These are phyloP conservation scores for Alaudala cheleensis DNA, from an alignment of 2,113 vertebrate genomes.

Conservation along the genomic window DNA sequence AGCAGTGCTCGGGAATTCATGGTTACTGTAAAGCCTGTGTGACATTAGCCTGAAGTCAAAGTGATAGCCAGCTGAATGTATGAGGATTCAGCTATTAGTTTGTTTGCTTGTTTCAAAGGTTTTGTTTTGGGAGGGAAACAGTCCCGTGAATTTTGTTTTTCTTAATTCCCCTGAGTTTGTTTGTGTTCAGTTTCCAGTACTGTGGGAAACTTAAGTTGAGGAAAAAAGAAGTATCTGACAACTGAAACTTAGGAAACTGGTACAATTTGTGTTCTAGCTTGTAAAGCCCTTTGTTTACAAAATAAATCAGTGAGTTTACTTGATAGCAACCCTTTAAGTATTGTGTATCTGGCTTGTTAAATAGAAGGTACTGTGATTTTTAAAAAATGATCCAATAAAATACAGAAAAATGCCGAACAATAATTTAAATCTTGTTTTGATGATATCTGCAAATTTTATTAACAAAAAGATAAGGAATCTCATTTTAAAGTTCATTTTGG, in stretches of 20 bases:
- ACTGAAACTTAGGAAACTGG: background rate
- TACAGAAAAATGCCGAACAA: background rate
- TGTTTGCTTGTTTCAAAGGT: background rate
- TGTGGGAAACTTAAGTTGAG: background rate
- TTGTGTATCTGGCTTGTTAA: background rate
- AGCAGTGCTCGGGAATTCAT: background rate
- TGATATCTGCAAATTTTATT: background rate
- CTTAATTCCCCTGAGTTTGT: background rate
- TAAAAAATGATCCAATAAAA: background rate
- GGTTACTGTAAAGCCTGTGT: background rate
- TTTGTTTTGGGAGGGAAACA: background rate
- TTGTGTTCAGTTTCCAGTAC: background rate
- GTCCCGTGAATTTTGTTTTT: background rate
- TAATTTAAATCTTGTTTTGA: background rate
- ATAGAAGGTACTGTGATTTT: background rate
- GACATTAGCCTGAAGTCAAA: fast-evolving
- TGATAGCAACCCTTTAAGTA: background rate
- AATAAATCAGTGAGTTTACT: background rate
- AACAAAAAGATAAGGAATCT: background rate
- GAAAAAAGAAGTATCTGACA: background rate
- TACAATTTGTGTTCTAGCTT: background rate
- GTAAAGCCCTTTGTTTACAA: background rate
- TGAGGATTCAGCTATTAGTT: background rate
- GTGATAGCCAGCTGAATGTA: background rate
- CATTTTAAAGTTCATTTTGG: background rate